A percentile compares a stretch with the other conserved stretches of the same genome.
Evolutionary conservation across 2,113 vertebrate species (phyloP).

Genomic region (Nycticryphes semicollaris): DNA sequence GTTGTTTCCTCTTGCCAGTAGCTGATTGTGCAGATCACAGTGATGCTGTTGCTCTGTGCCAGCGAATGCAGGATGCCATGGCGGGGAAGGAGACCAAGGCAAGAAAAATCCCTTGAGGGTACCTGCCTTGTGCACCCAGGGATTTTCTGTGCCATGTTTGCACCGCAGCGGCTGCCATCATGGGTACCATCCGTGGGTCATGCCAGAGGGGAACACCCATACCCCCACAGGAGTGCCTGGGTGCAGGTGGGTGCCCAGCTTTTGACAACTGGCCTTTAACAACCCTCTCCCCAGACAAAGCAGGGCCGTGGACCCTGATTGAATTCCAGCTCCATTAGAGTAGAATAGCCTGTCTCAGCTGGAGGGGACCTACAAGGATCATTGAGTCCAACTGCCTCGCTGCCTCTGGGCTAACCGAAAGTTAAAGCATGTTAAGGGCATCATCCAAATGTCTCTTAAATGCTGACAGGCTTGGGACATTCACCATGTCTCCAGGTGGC

Average conservation of each 20-base stretch:
- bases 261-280: neutral
- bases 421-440: neutral
- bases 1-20: neutral
- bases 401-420: neutral
- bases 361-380: neutral
- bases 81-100: neutral
- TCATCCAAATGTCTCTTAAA: neutral
- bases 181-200: accelerated
- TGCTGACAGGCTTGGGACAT: neutral
- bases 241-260: accelerated
- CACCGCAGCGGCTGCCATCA: neutral
- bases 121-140: accelerated
- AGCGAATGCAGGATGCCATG: accelerated
- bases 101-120: neutral
- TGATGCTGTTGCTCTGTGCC: accelerated
- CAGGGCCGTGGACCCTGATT: neutral
- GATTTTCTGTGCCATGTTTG: neutral
- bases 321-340: neutral
- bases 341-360: neutral
- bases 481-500: neutral
- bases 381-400: neutral
- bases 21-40: accelerated
- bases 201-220: accelerated
- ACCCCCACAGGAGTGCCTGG: accelerated
- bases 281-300: neutral